Conservation (phyloP, 2,888 invertebrate species). For the Macrosoma leucophasiata region DNA sequence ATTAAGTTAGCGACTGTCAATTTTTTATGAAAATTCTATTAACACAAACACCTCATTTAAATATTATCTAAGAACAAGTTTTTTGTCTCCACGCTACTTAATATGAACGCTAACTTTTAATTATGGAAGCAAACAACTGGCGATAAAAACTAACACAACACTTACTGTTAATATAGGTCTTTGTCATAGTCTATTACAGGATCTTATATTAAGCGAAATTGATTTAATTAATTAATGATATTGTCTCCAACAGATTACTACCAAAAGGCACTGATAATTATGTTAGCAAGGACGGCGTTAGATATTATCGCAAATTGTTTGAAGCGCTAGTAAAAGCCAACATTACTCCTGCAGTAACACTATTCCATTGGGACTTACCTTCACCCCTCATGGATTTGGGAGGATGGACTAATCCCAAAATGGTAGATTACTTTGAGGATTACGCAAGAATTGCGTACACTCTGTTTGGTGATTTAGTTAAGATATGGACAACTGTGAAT, state of each 20-base stretch:
- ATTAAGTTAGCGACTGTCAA: too few relatives aligned
- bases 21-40: too few relatives aligned
- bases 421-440: constrained; percentile 71
- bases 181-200: too few relatives aligned
- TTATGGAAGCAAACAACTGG: too few relatives aligned
- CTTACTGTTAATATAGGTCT: too few relatives aligned
- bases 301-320: constrained; percentile 85
- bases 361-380: constrained; percentile 79
- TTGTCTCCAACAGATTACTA: constrained; percentile 70
- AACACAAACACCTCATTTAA: too few relatives aligned
- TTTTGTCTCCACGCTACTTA: too few relatives aligned
- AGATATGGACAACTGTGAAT: constrained; percentile 85
- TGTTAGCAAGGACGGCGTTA: constrained; percentile 80
- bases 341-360: constrained; percentile 80
- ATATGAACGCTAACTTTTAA: too few relatives aligned
- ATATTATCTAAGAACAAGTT: too few relatives aligned
- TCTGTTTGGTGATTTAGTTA: constrained; percentile 78
- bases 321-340: constrained; percentile 79
- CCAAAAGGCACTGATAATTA: constrained; percentile 80
- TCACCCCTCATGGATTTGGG: constrained; percentile 67
- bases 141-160: too few relatives aligned
- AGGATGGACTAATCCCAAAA: constrained; percentile 69
- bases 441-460: constrained; percentile 74
- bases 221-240: constrained; percentile 1
- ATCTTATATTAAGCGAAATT: too few relatives aligned